These are phyloP conservation scores for Drosophila colorata DNA, from an alignment of 2,888 invertebrate genomes.

Conservation along the genomic window DNA sequence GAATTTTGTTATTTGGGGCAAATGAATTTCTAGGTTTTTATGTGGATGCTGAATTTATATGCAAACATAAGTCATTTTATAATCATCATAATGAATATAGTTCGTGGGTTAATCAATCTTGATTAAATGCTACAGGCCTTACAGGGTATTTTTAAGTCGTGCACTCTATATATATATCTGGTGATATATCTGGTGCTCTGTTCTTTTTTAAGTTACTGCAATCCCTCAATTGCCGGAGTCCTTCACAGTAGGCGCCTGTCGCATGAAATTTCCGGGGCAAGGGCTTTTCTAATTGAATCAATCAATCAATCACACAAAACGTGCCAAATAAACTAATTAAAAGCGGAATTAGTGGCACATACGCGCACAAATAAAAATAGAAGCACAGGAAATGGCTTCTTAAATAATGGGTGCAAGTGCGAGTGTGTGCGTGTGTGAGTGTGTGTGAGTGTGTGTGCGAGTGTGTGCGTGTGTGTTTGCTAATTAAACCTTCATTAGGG, in stretches of 20 bases:
- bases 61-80: not conserved
- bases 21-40: too few species aligned
- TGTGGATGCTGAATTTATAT: too few species aligned
- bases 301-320: conserved; percentile 68
- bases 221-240: conserved; percentile 5
- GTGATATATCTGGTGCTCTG: not conserved
- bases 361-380: conserved; percentile 44
- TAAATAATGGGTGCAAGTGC: conserved; percentile 29
- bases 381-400: conserved; percentile 46
- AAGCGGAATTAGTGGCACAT: conserved; percentile 66
- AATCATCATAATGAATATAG: not conserved
- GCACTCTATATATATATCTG: not conserved
- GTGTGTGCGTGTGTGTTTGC: conserved; percentile 49
- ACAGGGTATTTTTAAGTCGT: too few species aligned
- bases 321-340: conserved; percentile 73
- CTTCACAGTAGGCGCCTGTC: conserved; percentile 4
- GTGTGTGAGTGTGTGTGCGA: conserved; percentile 10
- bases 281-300: conserved; percentile 61
- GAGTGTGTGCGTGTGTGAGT: conserved; percentile 18
- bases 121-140: too few species aligned
- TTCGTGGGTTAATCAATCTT: not conserved
- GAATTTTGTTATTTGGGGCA: too few species aligned
- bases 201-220: conserved; percentile 1
- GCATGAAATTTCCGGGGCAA: conserved; percentile 5
- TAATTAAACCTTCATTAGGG: conserved; percentile 77